phyloP scores from a whole-genome alignment of 37 sponge, comb jelly and placozoan genomes.

The Beroe forskalii region DNA sequence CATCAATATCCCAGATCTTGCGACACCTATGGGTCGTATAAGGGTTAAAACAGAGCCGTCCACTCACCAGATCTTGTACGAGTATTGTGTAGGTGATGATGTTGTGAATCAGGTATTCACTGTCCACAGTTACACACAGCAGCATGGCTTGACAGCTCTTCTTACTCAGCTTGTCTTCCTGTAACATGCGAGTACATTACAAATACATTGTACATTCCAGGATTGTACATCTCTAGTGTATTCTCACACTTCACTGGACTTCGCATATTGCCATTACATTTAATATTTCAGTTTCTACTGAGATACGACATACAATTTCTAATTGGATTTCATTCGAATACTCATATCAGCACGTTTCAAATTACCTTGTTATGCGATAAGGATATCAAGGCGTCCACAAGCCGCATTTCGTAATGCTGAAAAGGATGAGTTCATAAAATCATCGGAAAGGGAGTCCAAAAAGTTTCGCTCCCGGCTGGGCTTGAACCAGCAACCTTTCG shows the following conservation, averaged over 20 bases:
- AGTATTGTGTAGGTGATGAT: conserved; percentile 39
- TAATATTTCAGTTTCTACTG: no score
- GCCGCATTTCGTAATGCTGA: conserved; percentile 45
- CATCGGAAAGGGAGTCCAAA: conserved; percentile 7
- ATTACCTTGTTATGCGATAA: conserved; percentile 37
- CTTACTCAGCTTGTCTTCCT: conserved; percentile 31
- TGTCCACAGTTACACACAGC: conserved; percentile 52
- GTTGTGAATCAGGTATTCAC: conserved; percentile 38
- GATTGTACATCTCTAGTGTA: no score
- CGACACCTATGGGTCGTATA: no score
- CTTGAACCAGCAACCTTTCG: conserved; percentile 83
- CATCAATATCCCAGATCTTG: no score
- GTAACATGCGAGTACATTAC: neutral
- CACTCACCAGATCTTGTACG: conserved; percentile 48
- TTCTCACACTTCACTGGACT: no score
- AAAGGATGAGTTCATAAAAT: neutral
- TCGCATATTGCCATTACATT: no score
- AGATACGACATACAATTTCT: no score
- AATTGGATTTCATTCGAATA: no score
- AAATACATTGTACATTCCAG: neutral
- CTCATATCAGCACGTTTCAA: no score
- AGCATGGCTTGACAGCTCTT: conserved; percentile 41
- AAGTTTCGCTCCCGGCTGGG: conserved; percentile 71
- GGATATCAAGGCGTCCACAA: conserved; percentile 38
- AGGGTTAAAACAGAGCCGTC: neutral